Percentiles rank a stretch among this genome's conserved stretches.
phyloP scores from a whole-genome alignment of 2,888 invertebrate genomes.

The Drosophila borborema region DNA sequence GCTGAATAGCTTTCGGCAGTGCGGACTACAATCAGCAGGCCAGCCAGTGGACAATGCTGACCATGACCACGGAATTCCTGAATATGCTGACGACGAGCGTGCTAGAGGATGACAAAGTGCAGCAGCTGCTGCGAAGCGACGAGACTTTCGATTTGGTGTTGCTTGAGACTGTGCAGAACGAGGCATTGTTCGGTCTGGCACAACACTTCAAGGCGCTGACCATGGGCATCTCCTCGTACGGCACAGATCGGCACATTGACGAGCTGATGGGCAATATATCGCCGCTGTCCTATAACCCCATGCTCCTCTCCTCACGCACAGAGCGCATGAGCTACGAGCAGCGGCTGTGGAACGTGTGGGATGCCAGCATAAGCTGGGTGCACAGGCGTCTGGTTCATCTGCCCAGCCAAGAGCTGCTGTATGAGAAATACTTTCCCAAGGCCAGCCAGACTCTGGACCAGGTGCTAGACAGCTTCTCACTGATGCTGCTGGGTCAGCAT shows the following conservation, averaged over 20 bases:
- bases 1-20: conserved; percentile 40
- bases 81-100: conserved; percentile 54
- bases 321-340: conserved; percentile 83
- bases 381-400: conserved; percentile 64
- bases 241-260: conserved; percentile 77
- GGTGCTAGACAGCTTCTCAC: conserved; percentile 72
- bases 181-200: conserved; percentile 82
- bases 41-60: conserved; percentile 53
- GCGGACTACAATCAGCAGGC: conserved; percentile 35
- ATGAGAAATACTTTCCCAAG: conserved; percentile 66
- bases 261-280: conserved; percentile 78
- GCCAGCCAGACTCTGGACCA: conserved; percentile 57
- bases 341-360: conserved; percentile 79
- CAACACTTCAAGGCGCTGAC: conserved; percentile 77
- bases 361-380: conserved; percentile 55
- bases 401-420: conserved; percentile 67
- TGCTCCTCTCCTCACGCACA: conserved; percentile 73
- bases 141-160: conserved; percentile 82
- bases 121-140: conserved; percentile 69
- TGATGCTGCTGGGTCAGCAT: conserved; percentile 83
- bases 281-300: conserved; percentile 81
- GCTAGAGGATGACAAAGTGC: conserved; percentile 57
- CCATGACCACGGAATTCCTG: conserved; percentile 61
- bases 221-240: conserved; percentile 76
- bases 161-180: conserved; percentile 80